Base-by-base conservation (phyloP, 1,140 invertebrate species). In the Solenopsis invicta region DNA sequence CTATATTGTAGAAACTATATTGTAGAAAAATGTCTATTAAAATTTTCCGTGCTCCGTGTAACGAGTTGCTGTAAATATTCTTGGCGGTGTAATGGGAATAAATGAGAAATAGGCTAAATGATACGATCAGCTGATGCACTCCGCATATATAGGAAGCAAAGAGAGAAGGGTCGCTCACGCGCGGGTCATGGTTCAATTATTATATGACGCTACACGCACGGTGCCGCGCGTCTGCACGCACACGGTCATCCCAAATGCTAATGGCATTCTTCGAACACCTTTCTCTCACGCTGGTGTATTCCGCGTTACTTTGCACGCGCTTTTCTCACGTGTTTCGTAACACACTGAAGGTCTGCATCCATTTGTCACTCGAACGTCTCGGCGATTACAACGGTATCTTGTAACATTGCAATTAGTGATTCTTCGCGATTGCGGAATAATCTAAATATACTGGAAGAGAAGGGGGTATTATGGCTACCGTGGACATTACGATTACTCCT, bases 121-220 rank as follows among this genome's bases (percentile, higher is more conserved):
- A 16, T 29, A n/a, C 74, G 61, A 85, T 71, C 82, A 85, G 82
- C 72, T 85, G 82, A 67, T 45, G 18, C 52, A 5, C 6, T 24
- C 34, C 4, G n/a, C 24, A n/a, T n/a, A 29, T 29, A 50, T 29
- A 85, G 74, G 82, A 85, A 85, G 82, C 61, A 50, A 59, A 41
- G 48, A 64, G 80, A 59, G 67, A 59, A 61, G 56, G 54, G 54
- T 34, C 54, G 80, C 24, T 74, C 52, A 29, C 29, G 80, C 34
- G 69, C 80, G 13, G 80, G 80, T 84, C 69, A 84, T 84, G 80
- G 69, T 84, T 75, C 80, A 84, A 84, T 84, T 84, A 84, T 82
- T 48, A 41, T 75, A 56, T 59, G 45, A 62, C 71, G 71, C 41
- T 76, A 37, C 50, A 54, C 56, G 18, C 34, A 50, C 13, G 67